phyloP scores from a whole-genome alignment of 2,888 invertebrate genomes.

The Orthosia incerta region DNA sequence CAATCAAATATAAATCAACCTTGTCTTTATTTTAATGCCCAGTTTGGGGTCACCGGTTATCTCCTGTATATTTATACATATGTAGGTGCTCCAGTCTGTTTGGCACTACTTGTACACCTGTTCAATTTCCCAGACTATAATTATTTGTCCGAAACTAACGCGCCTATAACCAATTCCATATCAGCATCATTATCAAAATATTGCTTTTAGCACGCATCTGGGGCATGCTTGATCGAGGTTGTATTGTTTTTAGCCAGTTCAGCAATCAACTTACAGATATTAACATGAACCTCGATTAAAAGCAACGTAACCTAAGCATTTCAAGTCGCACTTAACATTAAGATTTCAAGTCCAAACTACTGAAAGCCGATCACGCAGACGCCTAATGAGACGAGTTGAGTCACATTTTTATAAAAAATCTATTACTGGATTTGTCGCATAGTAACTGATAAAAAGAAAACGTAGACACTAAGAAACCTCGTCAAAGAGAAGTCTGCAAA shows the following conservation, averaged over 20 bases:
- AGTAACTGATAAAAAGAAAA: slow-evolving; percentile 24
- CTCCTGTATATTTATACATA: slow-evolving; percentile 48
- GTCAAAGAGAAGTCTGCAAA: slow-evolving; percentile 23
- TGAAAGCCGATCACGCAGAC: slow-evolving; percentile 28
- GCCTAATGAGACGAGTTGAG: slow-evolving; percentile 17
- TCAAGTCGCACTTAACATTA: slow-evolving; percentile 7
- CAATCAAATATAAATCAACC: slow-evolving; percentile 63
- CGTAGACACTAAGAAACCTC: slow-evolving; percentile 12
- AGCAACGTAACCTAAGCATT: background rate
- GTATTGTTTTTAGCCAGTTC: slow-evolving; percentile 8
- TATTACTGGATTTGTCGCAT: slow-evolving; percentile 5
- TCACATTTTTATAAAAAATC: slow-evolving; percentile 15
- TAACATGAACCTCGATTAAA: background rate
- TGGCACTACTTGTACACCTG: slow-evolving; percentile 50
- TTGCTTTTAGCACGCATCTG: slow-evolving; percentile 38
- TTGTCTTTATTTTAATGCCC: slow-evolving; percentile 60
- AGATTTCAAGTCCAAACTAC: slow-evolving; percentile 22
- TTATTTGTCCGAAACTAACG: slow-evolving; percentile 22
- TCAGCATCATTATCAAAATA: slow-evolving; percentile 51
- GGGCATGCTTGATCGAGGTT: slow-evolving; percentile 28
- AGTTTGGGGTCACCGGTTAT: slow-evolving; percentile 65
- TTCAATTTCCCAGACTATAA: slow-evolving; percentile 38
- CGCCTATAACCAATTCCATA: slow-evolving; percentile 31
- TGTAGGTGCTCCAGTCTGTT: slow-evolving; percentile 38
- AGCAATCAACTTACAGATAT: slow-evolving; percentile 5